phyloP scores from a whole-genome alignment of 2,113 vertebrate species.

The Otis tarda region DNA sequence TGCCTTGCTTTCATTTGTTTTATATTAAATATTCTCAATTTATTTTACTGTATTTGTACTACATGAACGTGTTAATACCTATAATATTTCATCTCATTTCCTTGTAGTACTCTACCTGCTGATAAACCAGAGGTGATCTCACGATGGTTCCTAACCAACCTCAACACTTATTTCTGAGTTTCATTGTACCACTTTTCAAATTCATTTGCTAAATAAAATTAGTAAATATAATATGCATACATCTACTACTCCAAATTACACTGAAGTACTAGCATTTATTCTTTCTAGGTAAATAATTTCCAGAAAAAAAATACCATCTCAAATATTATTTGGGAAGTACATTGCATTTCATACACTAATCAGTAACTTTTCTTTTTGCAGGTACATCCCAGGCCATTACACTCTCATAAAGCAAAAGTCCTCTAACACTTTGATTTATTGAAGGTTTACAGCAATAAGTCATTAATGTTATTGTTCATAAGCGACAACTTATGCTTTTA shows the following conservation, averaged over 20 bases:
- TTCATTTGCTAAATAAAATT: slow-evolving; percentile 6
- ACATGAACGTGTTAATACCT: not conserved
- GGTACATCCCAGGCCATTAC: not conserved
- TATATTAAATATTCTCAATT: not conserved
- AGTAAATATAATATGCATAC: not conserved
- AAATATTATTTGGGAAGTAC: not conserved
- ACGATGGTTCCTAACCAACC: not conserved
- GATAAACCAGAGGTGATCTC: not conserved
- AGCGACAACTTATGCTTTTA: not conserved
- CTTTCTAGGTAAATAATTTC: not conserved
- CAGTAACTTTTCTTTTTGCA: not conserved
- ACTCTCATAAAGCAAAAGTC: not conserved
- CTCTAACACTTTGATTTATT: not conserved
- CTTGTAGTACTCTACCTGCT: not conserved
- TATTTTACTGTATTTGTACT: not conserved
- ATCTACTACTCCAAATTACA: not conserved
- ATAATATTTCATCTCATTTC: not conserved
- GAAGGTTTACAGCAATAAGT: not conserved
- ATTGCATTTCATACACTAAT: not conserved
- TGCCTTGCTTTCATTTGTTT: not conserved
- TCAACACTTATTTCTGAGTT: not conserved
- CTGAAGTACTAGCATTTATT: not conserved
- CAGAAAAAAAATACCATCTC: not conserved
- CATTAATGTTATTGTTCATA: not conserved
- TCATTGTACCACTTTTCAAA: not conserved